Evolutionary conservation across 2,888 invertebrate genomes (phyloP).

Genomic region (Meliscaeva auricollis): DNA sequence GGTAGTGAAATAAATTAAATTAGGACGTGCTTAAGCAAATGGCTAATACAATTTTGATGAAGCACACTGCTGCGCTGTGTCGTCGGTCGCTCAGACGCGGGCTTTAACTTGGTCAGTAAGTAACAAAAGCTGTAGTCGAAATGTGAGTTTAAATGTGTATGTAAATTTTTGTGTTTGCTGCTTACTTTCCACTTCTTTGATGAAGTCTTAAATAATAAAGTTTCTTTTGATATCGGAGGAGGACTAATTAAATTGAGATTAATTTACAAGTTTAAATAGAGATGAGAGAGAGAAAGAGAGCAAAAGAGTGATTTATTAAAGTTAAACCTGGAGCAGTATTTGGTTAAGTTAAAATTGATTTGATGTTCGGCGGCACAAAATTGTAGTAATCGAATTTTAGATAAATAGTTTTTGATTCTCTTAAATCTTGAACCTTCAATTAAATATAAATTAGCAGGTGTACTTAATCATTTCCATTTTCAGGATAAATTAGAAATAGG

Average conservation of each 20-base stretch:
- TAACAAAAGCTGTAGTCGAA: not conserved
- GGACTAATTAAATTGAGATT: slow-evolving; percentile 1
- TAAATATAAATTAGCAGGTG: no score
- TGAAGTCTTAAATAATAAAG: slow-evolving; percentile 22
- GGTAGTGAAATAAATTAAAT: slow-evolving; percentile 44
- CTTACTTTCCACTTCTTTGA: slow-evolving; percentile 12
- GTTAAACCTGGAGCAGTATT: no score
- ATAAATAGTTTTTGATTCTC: no score
- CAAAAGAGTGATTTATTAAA: no score
- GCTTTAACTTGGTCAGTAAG: slow-evolving; percentile 27
- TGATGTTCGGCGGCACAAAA: no score
- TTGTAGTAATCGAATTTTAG: no score
- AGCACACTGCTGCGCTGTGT: not conserved
- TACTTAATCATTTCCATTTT: no score
- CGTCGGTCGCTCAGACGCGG: not conserved
- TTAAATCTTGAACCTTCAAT: no score
- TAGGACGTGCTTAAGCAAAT: slow-evolving; percentile 41
- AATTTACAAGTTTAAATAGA: not conserved
- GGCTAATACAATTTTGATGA: slow-evolving; percentile 55
- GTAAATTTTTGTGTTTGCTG: not conserved
- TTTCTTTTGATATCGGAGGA: not conserved
- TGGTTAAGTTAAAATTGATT: no score
- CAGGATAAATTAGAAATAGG: no score
- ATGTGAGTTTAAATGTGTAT: not conserved
- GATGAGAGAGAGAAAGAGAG: not conserved